Evolutionary conservation across 37 sponge, comb jelly and placozoan species (phyloP), one percentile per base, ranked within the genome.

Genomic region (Cliona cf. orientalis): DNA sequence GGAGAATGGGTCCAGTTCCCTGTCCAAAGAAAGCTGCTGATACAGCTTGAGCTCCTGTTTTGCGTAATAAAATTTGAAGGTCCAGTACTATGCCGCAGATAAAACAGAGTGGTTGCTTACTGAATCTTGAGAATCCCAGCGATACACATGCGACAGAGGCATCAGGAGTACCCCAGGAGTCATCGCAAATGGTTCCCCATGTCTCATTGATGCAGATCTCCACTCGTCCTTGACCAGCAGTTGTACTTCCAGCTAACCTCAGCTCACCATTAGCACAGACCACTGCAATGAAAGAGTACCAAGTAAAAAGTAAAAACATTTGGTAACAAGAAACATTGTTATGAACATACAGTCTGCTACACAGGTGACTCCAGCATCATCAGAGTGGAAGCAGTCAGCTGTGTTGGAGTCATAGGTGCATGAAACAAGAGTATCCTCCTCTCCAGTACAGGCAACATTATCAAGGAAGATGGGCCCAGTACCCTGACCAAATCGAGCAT

Each of bases 181-280:
- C 46, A 17, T 81, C 36, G 38, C 82, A 81, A 7, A 81, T 58
- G 21, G 71, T 69, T 32, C 71, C 70, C 82, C 82, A 81, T 40
- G 28, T 36, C 26, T 69, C 72, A 44, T 56, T 49, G 23, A 14
- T 19, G 29, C 72, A 81, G 39, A 81, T 36, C 38, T 81, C 72
- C 2, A 81, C 60, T 41, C 63, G 49, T 7, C 82, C 82, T 34
- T 81, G 29, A 6, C 14, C 9, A 49, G 53, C 9, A 49, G 14
- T 14, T 19, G 53, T 19, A 14, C 53, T 14, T 19, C 14, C 53
- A 19, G 14, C 53, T 49, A 49, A 14, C 14, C 53, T 49, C 53
- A 49, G 14, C 14, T 49, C 14, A 14, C 53, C 53, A 49, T 49
- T 49, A 49, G 14, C 9, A 49, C 53, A 49, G 14, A 9, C 53